A percentile compares a stretch with the other conserved stretches of the same genome.
These are phyloP conservation scores for Macrophya alboannulata DNA, from an alignment of 2,888 invertebrate species.

Conservation along the genomic window DNA sequence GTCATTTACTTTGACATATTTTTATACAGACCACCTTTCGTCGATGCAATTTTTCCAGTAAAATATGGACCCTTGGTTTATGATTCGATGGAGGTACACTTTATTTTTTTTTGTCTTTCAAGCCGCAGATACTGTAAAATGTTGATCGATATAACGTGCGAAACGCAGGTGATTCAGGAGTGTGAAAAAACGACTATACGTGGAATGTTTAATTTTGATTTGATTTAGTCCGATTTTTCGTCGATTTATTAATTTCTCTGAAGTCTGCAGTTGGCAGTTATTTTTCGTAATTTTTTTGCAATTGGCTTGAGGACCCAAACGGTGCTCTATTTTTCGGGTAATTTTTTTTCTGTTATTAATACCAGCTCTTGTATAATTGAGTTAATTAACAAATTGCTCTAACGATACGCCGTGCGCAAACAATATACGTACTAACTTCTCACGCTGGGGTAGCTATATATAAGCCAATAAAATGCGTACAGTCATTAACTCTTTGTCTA, in stretches of 20 bases:
- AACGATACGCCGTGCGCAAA: neutral
- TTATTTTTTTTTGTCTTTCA: neutral
- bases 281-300: neutral
- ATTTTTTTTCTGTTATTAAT: neutral
- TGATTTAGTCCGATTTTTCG: neutral
- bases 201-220: neutral
- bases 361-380: constrained; percentile 12
- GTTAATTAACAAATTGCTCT: constrained; percentile 30
- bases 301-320: neutral
- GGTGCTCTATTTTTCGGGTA: neutral
- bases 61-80: neutral
- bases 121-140: neutral
- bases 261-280: neutral
- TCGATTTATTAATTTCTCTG: neutral
- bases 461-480: constrained; percentile 36
- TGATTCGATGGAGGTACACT: neutral
- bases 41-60: constrained; percentile 27
- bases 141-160: neutral
- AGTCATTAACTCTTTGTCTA: constrained; percentile 45
- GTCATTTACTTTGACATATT: constrained; percentile 34
- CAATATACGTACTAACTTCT: neutral
- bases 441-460: neutral
- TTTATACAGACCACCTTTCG: neutral
- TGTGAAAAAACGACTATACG: neutral
- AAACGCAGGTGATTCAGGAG: neutral